Conservation (phyloP, 2,797 vertebrate genomes). For the Poecilia velifera region DNA sequence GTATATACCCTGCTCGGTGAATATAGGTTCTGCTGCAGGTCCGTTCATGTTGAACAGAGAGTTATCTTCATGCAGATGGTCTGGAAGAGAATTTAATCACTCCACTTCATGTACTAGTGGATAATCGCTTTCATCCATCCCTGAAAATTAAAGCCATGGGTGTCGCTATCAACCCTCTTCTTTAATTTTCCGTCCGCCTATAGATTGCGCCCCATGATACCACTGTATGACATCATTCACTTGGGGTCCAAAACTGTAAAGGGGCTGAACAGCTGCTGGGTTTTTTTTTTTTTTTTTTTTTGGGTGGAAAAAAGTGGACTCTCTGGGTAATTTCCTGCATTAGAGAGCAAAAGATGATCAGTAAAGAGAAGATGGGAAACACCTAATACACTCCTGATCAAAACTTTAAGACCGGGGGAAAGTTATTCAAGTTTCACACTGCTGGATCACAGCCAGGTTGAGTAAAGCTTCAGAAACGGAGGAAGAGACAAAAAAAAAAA, state of each 20-base stretch:
- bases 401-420: background rate
- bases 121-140: conserved; percentile 21
- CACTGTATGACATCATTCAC: conserved; percentile 67
- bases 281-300: background rate
- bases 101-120: conserved; percentile 14
- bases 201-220: conserved; percentile 36
- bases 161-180: conserved; percentile 26
- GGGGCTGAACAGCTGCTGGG: conserved; percentile 57
- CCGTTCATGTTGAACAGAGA: background rate
- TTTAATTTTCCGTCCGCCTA: conserved; percentile 37
- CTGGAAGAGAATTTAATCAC: background rate
- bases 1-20: background rate
- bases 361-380: conserved; percentile 53
- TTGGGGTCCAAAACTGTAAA: conserved; percentile 42
- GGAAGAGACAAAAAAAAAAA: background rate
- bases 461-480: background rate
- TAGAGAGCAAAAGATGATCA: conserved; percentile 54
- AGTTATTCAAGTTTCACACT: background rate
- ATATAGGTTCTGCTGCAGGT: background rate
- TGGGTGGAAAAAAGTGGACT: conserved; percentile 72
- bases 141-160: conserved; percentile 34
- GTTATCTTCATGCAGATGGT: background rate
- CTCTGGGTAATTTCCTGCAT: conserved; percentile 63
- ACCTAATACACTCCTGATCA: conserved; percentile 39
- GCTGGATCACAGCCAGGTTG: background rate